Base-by-base conservation (phyloP, 2,888 invertebrate genomes). In the Spisula solida region DNA sequence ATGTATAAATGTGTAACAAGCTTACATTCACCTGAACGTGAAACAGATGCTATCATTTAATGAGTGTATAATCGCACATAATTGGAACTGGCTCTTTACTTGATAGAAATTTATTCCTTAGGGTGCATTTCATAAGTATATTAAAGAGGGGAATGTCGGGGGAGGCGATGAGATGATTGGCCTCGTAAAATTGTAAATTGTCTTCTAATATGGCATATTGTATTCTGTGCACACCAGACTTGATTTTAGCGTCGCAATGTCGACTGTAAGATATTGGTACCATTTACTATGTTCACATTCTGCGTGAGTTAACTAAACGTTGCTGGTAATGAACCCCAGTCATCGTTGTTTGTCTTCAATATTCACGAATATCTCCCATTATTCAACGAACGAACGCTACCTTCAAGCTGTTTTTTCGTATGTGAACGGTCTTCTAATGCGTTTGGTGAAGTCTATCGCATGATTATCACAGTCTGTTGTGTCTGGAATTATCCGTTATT, bases 281-380 rank as follows among this genome's bases (percentile, higher is more conserved):
- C 31, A 75, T 18, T 29, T 75, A 75, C 18, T 14, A 8, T 31
- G 10, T 34, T 16, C 6, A 31, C 31, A 75, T 75, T 34, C 31
- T 12, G n/a, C 12, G 70, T 70, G n/a, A 10, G 29, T 70, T 70
- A 70, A 70, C n/a, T 31, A 70, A 70, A 75, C 16, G 8, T 75
- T 31, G 4, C 5, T 75, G 12, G 14, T 75, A 75, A 31, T 18
- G 75, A 75, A 14, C 31, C 5, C 2, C 16, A 31, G 18, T 5
- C 31, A 31, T 34, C 5, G 34, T 75, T 75, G 75, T 75, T 75
- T 75, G 0, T 10, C 18, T n/a, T n/a, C 60, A 25, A 66, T 66
- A 25, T 66, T 66, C 60, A 66, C 60, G 60, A 66, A 66, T 66
- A 66, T 66, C 6, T 66, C 60, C 25, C 25, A 66, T 25, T 66